Evolutionary conservation across 2,113 vertebrate species (phyloP).

Genomic region (Rattus norvegicus): DNA sequence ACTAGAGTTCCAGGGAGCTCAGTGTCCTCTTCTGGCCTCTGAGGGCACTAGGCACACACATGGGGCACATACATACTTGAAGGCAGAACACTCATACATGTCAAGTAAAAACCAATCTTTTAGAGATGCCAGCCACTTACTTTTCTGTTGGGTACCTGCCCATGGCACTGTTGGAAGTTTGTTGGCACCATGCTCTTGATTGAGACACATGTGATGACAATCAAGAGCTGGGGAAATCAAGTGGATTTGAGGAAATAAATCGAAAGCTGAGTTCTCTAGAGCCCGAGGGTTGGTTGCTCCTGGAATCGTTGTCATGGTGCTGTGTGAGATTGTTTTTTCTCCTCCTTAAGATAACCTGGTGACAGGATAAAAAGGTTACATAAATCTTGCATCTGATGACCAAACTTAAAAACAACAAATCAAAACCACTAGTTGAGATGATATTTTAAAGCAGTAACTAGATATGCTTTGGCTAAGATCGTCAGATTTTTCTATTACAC

Average conservation of each 20-base stretch:
- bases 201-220: constrained; percentile 59
- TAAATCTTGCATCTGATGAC: constrained; percentile 52
- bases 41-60: no score
- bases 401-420: neutral
- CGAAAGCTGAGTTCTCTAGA: constrained; percentile 76
- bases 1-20: neutral
- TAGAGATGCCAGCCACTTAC: neutral
- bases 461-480: constrained; percentile 13
- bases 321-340: constrained; percentile 62
- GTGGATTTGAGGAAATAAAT: constrained; percentile 77
- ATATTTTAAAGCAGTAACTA: constrained; percentile 4
- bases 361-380: constrained; percentile 39
- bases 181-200: constrained; percentile 57
- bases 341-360: constrained; percentile 60
- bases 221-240: constrained; percentile 68
- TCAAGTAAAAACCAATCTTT: neutral
- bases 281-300: constrained; percentile 67
- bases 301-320: constrained; percentile 76
- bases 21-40: neutral
- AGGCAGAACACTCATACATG: neutral
- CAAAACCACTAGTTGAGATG: constrained; percentile 24
- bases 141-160: neutral
- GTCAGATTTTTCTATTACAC: neutral
- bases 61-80: no score
- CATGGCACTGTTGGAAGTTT: constrained; percentile 28